Base-by-base conservation (phyloP, 2,113 vertebrate genomes). In the Miniopterus natalensis region DNA sequence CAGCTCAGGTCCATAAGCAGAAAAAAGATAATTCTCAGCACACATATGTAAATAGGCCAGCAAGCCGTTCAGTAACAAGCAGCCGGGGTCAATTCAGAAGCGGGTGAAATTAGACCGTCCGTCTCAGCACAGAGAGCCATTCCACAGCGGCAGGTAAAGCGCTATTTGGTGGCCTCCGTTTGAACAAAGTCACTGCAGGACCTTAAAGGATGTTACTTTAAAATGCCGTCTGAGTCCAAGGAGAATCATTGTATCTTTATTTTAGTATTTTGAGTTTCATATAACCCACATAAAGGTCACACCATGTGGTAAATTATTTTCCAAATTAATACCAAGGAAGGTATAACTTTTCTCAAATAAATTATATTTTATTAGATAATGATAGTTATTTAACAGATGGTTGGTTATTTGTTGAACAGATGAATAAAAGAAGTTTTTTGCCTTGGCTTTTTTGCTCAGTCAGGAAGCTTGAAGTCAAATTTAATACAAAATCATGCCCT, bases 281-380 rank as follows among this genome's bases (percentile, higher is more conserved):
- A 51, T 63, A 65, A 90, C 57, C 45, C 49, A 89, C 55, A 89
- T 40, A 61, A 85, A 93, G 47, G 61, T 88, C 59, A 90, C 8
- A 20, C 11, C 18, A 47, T 63, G 17, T 78, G 74, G 90, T 53
- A 94, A 95, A 51, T 63, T 49, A 92, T 61, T 90, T 81, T 70
- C 29, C 17, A 92, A 81, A 78, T 95, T 93, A 92, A 49, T 73
- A 86, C 78, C 73, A 81, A 61, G 31, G 75, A 74, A 77, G 53
- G 36, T 83, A 31, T 45, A 55, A 63, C 4, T 11, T 61, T 74
- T 73, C 84, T 83, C 84, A 96, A 95, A 53, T 21, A 65, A 55
- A 81, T 57, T 21, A 40, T 73, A 25, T 68, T 87, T 94, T 86
- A 57, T 59, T 88, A 63, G 36, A n/a, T 81, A 66, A 86, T 88